Evolutionary conservation across 2,888 invertebrate genomes (phyloP), one percentile per base, ranked within the genome.

Genomic region (Lithophane ornitopus): DNA sequence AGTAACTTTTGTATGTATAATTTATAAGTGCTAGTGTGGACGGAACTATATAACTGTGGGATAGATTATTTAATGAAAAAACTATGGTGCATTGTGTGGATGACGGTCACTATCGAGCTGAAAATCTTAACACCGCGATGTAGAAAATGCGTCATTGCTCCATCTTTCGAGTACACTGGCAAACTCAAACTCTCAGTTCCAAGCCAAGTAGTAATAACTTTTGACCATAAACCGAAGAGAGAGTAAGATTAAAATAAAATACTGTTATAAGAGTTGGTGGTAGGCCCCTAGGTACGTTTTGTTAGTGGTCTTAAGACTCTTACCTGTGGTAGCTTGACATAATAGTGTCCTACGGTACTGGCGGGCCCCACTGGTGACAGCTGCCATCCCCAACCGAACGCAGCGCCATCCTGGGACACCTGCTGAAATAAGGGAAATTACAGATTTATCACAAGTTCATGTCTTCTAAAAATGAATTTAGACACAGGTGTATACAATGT

Each of bases 371-470:
- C 74, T 0, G 91, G 89, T 0, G 91, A 85, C 46, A 92, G 87
- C 74, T 94, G 94, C 96, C 96, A 96, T 7, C 94, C 94, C 96
- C 96, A 96, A 66, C 94, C 94, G 85, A 91, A 94, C 7, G 87
- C 88, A 0, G 90, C 88, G 39, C 91, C 94, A 46, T 88, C 89
- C 54, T 92, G 92, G n/a, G 90, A 86, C 49, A 91, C 80, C 61
- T 87, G 89, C 93, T 94, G 92, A 0, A 26, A 14, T 7, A 67
- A 67, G n/a, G n/a, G 11, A n/a, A 56, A 56, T 19, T n/a, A 12
- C 19, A 56, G 11, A n/a, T 34, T 67, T 67, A 39, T 3, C 7
- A 3, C 6, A 34, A 54, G 34, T n/a, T 9, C 9, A 22, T 22
- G 22, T n/a, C 6, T 52, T 11, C 14, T 4, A 22, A 66, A 49